Evolutionary conservation across 2,888 invertebrate genomes (phyloP).

Genomic region (Clivina fossor): DNA sequence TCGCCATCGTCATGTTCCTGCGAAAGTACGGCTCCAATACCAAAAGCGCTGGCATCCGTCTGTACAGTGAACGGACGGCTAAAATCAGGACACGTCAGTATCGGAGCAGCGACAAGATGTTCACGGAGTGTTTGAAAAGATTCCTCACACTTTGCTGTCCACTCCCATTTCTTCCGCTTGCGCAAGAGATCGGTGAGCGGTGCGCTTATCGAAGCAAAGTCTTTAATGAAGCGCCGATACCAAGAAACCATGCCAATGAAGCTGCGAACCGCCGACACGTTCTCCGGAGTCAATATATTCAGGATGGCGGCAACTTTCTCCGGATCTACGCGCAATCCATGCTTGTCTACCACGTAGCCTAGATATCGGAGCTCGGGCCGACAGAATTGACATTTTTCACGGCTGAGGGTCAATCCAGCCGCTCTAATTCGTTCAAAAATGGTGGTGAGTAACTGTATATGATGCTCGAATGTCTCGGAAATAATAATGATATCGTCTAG

Average conservation of each 20-base stretch:
- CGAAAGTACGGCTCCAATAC: constrained; percentile 17
- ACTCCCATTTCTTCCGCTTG: constrained; percentile 7
- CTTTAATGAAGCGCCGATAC: constrained; percentile 21
- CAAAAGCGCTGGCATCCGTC: constrained; percentile 22
- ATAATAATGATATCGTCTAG: constrained; percentile 42
- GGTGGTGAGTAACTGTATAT: constrained; percentile 35
- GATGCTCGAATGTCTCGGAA: constrained; percentile 37
- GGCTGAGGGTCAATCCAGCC: constrained; percentile 39
- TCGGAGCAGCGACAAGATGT: constrained; percentile 7
- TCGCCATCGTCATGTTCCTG: constrained; percentile 20
- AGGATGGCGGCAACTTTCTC: constrained; percentile 35
- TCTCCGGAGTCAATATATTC: constrained; percentile 28
- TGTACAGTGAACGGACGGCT: constrained; percentile 17
- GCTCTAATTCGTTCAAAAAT: constrained; percentile 39
- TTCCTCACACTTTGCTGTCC: constrained; percentile 3
- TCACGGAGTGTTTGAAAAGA: constrained; percentile 10
- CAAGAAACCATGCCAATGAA: constrained; percentile 12
- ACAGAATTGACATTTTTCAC: constrained; percentile 43
- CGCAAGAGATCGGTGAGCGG: not conserved
- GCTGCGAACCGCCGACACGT: constrained; percentile 18
- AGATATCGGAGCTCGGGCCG: constrained; percentile 40
- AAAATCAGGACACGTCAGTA: constrained; percentile 29
- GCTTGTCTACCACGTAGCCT: constrained; percentile 42
- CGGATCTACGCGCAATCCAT: constrained; percentile 37
- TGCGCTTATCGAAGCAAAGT: not conserved